Evolutionary conservation across 2,113 vertebrate genomes (phyloP).

Genomic region (Empidonax traillii): DNA sequence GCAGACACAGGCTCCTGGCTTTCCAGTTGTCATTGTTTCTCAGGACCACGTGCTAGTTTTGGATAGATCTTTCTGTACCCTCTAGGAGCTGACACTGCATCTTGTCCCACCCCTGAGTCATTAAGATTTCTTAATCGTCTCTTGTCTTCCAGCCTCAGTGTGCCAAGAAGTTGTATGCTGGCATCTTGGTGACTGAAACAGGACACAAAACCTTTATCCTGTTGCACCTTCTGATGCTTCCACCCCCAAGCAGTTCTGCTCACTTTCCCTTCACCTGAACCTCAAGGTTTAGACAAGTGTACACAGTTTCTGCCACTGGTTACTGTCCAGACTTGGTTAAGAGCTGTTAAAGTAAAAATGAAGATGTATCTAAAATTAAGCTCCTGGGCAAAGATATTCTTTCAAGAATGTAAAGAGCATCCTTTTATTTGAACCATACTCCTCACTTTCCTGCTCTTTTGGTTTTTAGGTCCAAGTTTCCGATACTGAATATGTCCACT

Average conservation of each 20-base stretch:
- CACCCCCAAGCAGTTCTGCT: neutral
- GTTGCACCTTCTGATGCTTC: neutral
- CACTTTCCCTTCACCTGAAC: neutral
- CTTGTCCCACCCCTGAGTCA: neutral
- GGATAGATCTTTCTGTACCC: neutral
- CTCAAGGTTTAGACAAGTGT: neutral
- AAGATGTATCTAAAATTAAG: neutral
- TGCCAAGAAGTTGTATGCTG: neutral
- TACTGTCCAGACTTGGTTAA: neutral
- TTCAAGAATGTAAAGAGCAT: neutral
- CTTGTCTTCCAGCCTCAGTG: neutral
- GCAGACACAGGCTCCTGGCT: neutral
- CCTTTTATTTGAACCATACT: neutral
- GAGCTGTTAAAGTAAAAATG: neutral
- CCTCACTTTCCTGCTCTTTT: neutral
- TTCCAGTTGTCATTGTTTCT: neutral
- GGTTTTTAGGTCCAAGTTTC: slow-evolving; percentile 73
- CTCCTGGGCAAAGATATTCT: neutral
- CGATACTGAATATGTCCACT: neutral
- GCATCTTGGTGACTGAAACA: neutral
- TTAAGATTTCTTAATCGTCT: neutral
- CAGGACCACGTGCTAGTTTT: neutral
- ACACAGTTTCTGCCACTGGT: neutral
- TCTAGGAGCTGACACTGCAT: neutral
- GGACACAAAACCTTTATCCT: neutral